Conservation (phyloP, 2,113 vertebrate species). For the Pleuronectes platessa region DNA sequence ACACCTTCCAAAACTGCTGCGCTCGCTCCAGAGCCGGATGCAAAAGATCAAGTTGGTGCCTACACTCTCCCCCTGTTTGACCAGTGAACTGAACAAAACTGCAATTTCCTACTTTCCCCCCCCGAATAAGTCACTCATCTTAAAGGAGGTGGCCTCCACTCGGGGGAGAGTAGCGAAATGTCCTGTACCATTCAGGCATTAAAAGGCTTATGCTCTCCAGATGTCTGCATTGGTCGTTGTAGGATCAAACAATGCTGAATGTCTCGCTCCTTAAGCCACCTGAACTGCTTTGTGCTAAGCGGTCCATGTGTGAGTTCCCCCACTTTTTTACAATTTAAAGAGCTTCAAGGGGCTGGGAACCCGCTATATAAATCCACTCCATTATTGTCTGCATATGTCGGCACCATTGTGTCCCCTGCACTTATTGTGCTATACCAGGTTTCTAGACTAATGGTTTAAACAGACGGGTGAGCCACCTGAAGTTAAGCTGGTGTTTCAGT, state of each 20-base stretch:
- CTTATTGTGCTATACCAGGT: conserved; percentile 43
- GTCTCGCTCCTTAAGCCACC: conserved; percentile 41
- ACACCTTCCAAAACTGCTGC: conserved; percentile 21
- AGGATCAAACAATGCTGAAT: conserved; percentile 58
- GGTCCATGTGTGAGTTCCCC: conserved; percentile 62
- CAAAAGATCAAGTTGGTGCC: not conserved
- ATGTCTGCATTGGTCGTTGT: conserved; percentile 33
- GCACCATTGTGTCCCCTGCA: conserved; percentile 53
- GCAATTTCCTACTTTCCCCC: conserved; percentile 26
- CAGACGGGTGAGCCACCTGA: conserved; percentile 65
- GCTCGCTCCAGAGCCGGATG: not conserved
- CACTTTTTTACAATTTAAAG: conserved; percentile 42
- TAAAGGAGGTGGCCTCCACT: not conserved
- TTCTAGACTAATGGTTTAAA: conserved; percentile 69
- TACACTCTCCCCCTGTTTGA: conserved; percentile 2
- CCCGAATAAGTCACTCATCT: conserved; percentile 1
- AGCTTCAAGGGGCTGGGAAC: conserved; percentile 60
- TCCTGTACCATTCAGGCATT: conserved; percentile 30
- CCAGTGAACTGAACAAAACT: conserved; percentile 18
- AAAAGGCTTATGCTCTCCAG: conserved; percentile 60
- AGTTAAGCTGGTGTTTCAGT: conserved; percentile 29
- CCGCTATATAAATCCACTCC: conserved; percentile 58
- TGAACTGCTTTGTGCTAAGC: conserved; percentile 43
- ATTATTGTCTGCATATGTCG: conserved; percentile 73
- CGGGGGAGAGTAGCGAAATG: conserved; percentile 18